Evolutionary conservation across 1,140 invertebrate genomes (phyloP), one percentile per base, ranked within the genome.

Genomic region (Thereuonema tuberculata): DNA sequence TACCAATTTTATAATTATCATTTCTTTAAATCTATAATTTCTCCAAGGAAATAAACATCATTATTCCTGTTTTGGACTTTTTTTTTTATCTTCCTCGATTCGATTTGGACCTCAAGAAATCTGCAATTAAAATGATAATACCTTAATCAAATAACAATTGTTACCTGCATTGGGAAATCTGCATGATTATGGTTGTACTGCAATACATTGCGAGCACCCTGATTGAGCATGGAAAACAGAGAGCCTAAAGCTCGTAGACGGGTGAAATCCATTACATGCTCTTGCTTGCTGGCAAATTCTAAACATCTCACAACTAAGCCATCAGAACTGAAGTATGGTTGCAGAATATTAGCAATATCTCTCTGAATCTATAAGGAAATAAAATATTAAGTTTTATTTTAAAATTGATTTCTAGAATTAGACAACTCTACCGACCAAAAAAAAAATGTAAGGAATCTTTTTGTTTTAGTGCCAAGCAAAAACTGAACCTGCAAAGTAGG

Each of bases 241-340:
- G 94, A 94, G 46, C 87, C 91, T 0, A 99, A 76, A 5, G 97
- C 94, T 52, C 97, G 77, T 61, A 99, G 78, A 25, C 92, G 78
- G 0, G 96, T 98, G 70, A 98, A 98, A 74, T 99, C 95, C 97
- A 99, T 99, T 48, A 99, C 93, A 71, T 99, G 97, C 68, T 99
- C 96, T 55, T 93, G 87, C 29, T 82, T 82, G 67, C 84, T 83
- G 0, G 92, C 88, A 72, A 87, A 94, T 68, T 98, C 91, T 52
- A 98, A 72, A 67, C 90, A 93, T 61, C 86, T 82, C 1, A 91
- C 85, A 2, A 99, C 91, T 21, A 99, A 76, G 29, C 95, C 95
- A 74, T 98, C 93, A 1, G 88, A 83, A 2, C 85, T 81, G 70
- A 99, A 90, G 71, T 87, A 86, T 9, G 87, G 84, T 60, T 85